phyloP scores from a whole-genome alignment of 1,140 invertebrate genomes.

The Araneus ventricosus region DNA sequence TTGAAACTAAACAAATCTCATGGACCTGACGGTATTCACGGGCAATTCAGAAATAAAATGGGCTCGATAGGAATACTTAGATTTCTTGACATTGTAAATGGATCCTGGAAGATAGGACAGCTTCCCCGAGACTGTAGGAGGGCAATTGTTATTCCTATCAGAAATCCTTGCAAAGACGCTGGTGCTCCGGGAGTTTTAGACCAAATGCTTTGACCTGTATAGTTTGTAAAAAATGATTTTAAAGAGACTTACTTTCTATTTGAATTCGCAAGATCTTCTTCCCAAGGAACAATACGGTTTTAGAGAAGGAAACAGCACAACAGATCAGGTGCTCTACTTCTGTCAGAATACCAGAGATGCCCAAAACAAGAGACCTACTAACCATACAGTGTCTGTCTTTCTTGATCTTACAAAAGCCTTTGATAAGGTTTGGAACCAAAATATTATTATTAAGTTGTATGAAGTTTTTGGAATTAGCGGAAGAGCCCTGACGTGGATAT shows the following conservation, averaged over 20 bases:
- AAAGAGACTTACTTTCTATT: constrained; percentile 2
- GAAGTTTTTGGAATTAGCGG: too few species aligned
- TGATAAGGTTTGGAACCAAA: too few species aligned
- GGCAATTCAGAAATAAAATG: background rate
- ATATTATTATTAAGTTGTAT: too few species aligned
- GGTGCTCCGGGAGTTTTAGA: background rate
- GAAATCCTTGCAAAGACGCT: background rate
- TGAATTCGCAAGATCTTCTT: background rate
- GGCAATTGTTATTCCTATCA: background rate
- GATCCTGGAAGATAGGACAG: too few species aligned
- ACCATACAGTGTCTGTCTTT: too few species aligned
- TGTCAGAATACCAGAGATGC: background rate
- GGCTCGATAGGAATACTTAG: background rate
- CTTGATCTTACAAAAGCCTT: too few species aligned
- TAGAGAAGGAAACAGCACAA: background rate
- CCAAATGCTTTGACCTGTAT: background rate
- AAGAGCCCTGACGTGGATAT: too few species aligned
- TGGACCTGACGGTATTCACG: background rate
- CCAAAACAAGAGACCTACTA: too few species aligned
- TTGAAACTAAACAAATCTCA: background rate
- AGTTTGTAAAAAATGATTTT: constrained; percentile 9
- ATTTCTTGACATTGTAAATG: background rate
- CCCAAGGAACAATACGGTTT: background rate
- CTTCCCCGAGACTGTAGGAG: background rate
- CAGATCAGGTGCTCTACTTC: background rate